Base-by-base conservation (phyloP, 2,888 invertebrate species). In the Torymus auratus region DNA sequence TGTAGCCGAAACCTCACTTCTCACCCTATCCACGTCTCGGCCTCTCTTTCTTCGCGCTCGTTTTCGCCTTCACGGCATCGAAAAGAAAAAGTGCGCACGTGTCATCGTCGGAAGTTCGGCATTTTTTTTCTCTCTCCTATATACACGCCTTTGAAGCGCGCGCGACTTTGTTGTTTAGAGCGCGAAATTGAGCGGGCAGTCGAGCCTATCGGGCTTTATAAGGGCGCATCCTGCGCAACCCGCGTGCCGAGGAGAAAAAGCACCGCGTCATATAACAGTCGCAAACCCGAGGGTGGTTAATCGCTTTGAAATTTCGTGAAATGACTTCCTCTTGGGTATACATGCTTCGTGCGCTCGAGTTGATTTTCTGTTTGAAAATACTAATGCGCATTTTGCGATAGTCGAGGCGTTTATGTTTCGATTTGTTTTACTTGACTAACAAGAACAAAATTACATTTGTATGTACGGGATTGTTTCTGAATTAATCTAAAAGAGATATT, bases 151-250 rank as follows among this genome's bases (percentile, higher is more conserved):
- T 41, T 41, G 41, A 41, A 41, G 7, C 41, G 41, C 41, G 41
- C 41, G 41, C 41, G 41, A 41, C 41, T 41, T 64, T 55, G 53
- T 65, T 20, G 73, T 15, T 72, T 52, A 55, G 58, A 77, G 81
- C 81, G 77, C 72, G 64, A 81, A 81, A 81, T 81, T 73, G 77
- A 77, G 64, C 77, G 77, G 77, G 77, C 81, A 62, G 23, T 70
- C 70, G 75, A 13, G 60, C 62, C 14, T 71, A 76, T 75, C 72
- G 61, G n/a, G 15, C 56, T 41, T 41, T 50, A 72, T 68, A 76
- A 80, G 72, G 72, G 68, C 71, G 76, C 80, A 80, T 80, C 80
- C 80, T 71, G 64, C 20, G 10, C 52, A 13, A 23, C 4, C 20
- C 14, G 11, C 23, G 55, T 11, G 23, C 41, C 41, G 7, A 41